These are phyloP conservation scores for Gymnocephalus cernua DNA, from an alignment of 2,113 vertebrate species.

Conservation along the genomic window DNA sequence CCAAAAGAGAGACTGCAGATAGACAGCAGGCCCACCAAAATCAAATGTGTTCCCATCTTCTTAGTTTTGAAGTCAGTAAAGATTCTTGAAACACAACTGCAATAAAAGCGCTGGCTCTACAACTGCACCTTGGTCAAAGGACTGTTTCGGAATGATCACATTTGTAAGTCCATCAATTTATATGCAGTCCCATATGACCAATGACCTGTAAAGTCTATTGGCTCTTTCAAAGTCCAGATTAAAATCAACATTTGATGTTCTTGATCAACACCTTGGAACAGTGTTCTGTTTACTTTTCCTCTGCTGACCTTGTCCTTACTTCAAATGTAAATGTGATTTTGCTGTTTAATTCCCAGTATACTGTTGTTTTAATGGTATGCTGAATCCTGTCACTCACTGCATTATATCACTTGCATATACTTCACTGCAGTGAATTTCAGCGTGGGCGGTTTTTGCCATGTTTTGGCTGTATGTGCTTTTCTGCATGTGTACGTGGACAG, in stretches of 20 bases:
- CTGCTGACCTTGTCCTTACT: no score
- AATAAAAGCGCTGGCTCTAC: not conserved
- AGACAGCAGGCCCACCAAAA: constrained; percentile 36
- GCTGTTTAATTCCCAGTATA: no score
- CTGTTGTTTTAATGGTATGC: no score
- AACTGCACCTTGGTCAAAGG: not conserved
- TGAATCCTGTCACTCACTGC: no score
- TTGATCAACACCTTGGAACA: not conserved
- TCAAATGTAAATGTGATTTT: not conserved
- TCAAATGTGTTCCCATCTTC: constrained; percentile 39
- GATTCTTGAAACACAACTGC: not conserved
- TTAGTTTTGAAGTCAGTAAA: not conserved
- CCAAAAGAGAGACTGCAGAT: constrained; percentile 32
- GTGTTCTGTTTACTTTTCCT: not conserved
- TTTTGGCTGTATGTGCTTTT: no score
- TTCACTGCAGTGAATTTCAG: no score
- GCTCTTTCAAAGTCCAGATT: constrained; percentile 6
- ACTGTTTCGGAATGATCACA: not conserved
- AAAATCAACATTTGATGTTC: not conserved
- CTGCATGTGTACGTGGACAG: no score
- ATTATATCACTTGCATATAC: no score
- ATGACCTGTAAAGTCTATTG: not conserved
- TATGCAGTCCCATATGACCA: no score
- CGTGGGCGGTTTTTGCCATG: no score
- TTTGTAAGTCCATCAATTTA: not conserved